Conservation (phyloP, 2,888 invertebrate species). For the Meloe dianella region DNA sequence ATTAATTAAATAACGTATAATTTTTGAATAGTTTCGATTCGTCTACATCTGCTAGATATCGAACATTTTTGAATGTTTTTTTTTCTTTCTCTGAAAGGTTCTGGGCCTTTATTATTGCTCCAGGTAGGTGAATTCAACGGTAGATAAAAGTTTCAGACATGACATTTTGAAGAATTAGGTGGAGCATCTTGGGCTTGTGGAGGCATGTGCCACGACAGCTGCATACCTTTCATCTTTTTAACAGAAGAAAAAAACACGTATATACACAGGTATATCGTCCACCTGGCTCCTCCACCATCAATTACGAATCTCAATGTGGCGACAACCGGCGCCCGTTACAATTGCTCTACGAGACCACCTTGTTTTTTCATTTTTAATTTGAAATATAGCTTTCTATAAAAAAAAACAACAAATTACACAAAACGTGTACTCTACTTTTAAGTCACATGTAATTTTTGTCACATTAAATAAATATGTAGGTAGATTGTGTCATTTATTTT, state of each 20-base stretch:
- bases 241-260: slow-evolving; percentile 36
- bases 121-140: slow-evolving; percentile 4
- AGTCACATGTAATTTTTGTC: too few relatives aligned
- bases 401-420: too few relatives aligned
- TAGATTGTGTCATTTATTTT: neutral
- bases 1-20: too few relatives aligned
- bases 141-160: slow-evolving; percentile 3
- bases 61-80: neutral
- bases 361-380: too few relatives aligned
- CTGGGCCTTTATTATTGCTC: neutral
- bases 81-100: neutral
- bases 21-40: too few relatives aligned
- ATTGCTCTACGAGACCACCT: too few relatives aligned
- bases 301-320: slow-evolving; percentile 40
- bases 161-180: slow-evolving; percentile 37
- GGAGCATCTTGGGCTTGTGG: slow-evolving; percentile 38
- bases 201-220: slow-evolving; percentile 53
- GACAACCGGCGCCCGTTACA: too few relatives aligned
- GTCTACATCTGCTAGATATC: slow-evolving; percentile 1
- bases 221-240: slow-evolving; percentile 36
- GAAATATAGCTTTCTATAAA: too few relatives aligned
- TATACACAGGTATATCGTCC: slow-evolving; percentile 35
- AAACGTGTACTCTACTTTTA: too few relatives aligned
- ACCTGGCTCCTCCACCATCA: slow-evolving; percentile 47
- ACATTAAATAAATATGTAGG: neutral